Evolutionary conservation across 2,888 invertebrate genomes (phyloP).

Genomic region (Mesorhabditis belari): DNA sequence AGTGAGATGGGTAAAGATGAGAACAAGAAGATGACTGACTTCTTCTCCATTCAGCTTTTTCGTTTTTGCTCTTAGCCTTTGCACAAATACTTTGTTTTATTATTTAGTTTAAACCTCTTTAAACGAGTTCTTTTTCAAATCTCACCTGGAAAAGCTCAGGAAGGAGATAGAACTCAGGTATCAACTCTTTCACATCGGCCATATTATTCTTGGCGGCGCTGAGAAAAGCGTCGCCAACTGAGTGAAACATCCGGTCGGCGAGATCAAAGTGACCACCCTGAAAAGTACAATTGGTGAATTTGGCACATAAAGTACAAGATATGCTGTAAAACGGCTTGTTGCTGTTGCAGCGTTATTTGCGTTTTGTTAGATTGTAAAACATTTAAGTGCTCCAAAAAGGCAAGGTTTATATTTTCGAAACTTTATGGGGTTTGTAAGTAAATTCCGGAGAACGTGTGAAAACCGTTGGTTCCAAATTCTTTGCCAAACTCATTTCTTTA

Average conservation of each 20-base stretch:
- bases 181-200: conserved; percentile 98
- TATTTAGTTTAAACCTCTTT: no score
- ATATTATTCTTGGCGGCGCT: conserved; percentile 96
- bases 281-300: conserved; percentile 8
- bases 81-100: no score
- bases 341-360: no score
- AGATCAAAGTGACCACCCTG: conserved; percentile 95
- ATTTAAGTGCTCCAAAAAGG: conserved; percentile 1
- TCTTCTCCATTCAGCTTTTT: no score
- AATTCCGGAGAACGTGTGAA: no score
- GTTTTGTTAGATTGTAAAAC: not conserved
- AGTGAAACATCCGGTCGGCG: conserved; percentile 98
- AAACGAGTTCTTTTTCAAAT: no score
- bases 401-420: not conserved
- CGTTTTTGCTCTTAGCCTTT: no score
- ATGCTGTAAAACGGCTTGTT: not conserved
- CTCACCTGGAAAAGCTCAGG: conserved; percentile 70
- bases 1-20: no score
- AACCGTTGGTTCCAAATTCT: not conserved
- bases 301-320: not conserved
- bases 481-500: not conserved
- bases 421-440: no score
- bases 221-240: conserved; percentile 89
- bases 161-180: conserved; percentile 97
- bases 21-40: no score